These are phyloP conservation scores for Heliconius hermathena DNA, from an alignment of 1,140 invertebrate genomes.

Conservation along the genomic window DNA sequence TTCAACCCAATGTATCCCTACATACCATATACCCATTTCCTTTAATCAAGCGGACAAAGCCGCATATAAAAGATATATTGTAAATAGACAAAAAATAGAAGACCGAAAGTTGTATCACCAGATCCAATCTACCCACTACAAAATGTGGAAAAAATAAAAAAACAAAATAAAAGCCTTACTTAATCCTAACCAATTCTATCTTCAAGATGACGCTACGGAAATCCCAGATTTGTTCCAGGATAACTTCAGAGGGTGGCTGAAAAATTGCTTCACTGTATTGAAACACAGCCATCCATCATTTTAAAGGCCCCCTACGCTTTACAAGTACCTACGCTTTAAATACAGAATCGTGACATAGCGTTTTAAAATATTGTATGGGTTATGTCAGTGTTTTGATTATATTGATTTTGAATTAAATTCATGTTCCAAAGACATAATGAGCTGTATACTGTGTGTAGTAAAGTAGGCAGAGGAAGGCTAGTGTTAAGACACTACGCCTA, in stretches of 20 bases:
- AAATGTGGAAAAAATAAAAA: neutral
- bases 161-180: neutral
- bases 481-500: too few relatives aligned
- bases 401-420: neutral
- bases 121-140: too few relatives aligned
- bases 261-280: conserved; percentile 41
- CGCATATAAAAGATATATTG: too few relatives aligned
- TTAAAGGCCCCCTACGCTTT: neutral
- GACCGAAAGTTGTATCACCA: too few relatives aligned
- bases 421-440: too few relatives aligned
- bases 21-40: too few relatives aligned
- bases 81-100: too few relatives aligned
- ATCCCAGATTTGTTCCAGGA: conserved; percentile 5
- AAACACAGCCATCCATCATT: conserved; percentile 45
- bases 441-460: too few relatives aligned
- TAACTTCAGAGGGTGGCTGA: conserved; percentile 22
- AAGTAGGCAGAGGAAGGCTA: too few relatives aligned
- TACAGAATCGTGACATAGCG: neutral
- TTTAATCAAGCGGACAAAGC: too few relatives aligned
- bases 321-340: neutral
- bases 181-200: neutral
- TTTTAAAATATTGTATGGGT: conserved; percentile 1
- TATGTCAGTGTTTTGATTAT: neutral
- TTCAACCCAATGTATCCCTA: too few relatives aligned
- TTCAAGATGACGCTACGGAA: conserved; percentile 8